Evolutionary conservation across 2,888 invertebrate genomes (phyloP).

Genomic region (Meiosimyza decipiens): DNA sequence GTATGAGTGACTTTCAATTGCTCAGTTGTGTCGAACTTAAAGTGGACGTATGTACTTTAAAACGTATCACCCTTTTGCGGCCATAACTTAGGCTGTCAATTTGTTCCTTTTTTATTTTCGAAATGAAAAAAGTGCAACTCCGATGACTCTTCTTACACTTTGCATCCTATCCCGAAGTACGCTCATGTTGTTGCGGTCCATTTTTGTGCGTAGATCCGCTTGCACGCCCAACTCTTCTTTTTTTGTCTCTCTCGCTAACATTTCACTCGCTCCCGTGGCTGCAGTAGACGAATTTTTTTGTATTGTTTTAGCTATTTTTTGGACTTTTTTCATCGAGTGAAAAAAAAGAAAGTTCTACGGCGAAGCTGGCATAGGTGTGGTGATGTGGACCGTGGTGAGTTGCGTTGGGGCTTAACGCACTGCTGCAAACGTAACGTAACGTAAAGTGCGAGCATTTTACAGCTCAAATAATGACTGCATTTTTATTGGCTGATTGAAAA

Average conservation of each 20-base stretch:
- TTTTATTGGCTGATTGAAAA: slow-evolving; percentile 67
- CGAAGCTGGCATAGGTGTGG: slow-evolving; percentile 15
- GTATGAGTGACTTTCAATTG: too few species aligned
- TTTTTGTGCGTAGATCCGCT: slow-evolving; percentile 50
- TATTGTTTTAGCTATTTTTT: slow-evolving; percentile 44
- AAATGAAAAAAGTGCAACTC: background rate
- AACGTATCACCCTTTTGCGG: background rate
- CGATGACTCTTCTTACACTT: slow-evolving; percentile 29
- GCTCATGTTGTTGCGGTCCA: slow-evolving; percentile 47
- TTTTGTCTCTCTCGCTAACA: slow-evolving; percentile 53
- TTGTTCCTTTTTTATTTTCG: slow-evolving; percentile 30
- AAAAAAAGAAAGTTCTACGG: slow-evolving; percentile 23
- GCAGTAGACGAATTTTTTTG: slow-evolving; percentile 41
- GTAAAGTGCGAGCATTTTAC: slow-evolving; percentile 47
- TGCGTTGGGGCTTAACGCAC: slow-evolving; percentile 47
- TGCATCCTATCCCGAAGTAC: slow-evolving; percentile 29
- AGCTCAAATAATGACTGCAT: slow-evolving; percentile 64
- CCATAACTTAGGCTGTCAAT: slow-evolving; percentile 33
- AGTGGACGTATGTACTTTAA: too few species aligned
- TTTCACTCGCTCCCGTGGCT: slow-evolving; percentile 59
- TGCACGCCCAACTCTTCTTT: slow-evolving; percentile 42
- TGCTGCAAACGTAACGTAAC: slow-evolving; percentile 25
- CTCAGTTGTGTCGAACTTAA: too few species aligned
- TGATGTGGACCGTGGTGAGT: slow-evolving; percentile 27
- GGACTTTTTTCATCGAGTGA: slow-evolving; percentile 37